Base-by-base conservation (phyloP, 1,140 invertebrate genomes). In the Zaprionus gabonicus region DNA sequence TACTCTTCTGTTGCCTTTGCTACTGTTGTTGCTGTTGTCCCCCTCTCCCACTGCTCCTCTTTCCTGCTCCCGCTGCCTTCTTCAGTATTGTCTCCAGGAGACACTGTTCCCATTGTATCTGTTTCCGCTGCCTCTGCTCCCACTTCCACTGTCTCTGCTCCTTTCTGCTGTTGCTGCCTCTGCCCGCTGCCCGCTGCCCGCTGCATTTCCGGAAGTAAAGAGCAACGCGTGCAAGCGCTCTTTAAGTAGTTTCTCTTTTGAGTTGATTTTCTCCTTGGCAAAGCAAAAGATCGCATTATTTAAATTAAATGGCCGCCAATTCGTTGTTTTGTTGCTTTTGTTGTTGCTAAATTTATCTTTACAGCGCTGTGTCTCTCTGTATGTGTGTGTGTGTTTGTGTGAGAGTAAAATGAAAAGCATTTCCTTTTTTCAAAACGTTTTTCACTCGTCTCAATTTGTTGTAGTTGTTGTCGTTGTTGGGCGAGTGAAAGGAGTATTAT, bases 351-450 rank as follows among this genome's bases (percentile, higher is more conserved):
- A 84, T 81, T 73, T 88, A 80, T 82, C 85, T 90, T 90, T 85
- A 70, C 69, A 90, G 85, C 81, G 49, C 5, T 53, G n/a, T 34
- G 9, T 56, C 27, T 41, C 12, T 66, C 23, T 72, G 9, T 38
- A 1, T 64, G 28, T 65, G 31, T 68, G 31, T 68, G 27, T 74
- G 25, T 72, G 51, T 74, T 17, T 72, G 51, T 23, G 23, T 23
- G 23, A 60, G 38, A 65, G 53, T 62, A 82, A 86, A 88, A 88
- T 85, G 85, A 88, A 88, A 88, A 88, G 85, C 81, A 83, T 88
- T 88, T 88, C 86, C 85, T 88, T 88, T 88, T 75, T 80, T 80
- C 64, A 87, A 85, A 86, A 80, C 79, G 85, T 90, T 88, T 88
- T 88, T 85, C 85, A 88, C 81, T 88, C 78, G 69, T 75, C 80